Percentiles rank a stretch among this genome's conserved stretches.
Evolutionary conservation across 2,888 invertebrate species (phyloP).

Genomic region (Hedychridium roseum): DNA sequence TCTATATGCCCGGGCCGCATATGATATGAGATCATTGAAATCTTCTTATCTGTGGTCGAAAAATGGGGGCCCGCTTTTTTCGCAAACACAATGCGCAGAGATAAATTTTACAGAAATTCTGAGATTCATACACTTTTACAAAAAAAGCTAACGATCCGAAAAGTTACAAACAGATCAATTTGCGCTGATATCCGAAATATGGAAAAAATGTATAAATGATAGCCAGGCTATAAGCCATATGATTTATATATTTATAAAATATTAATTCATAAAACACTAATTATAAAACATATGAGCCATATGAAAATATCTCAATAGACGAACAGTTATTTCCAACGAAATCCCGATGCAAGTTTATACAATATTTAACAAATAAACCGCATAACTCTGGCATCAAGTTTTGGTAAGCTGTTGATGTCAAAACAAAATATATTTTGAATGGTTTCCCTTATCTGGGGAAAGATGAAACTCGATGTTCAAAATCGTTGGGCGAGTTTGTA

Average conservation of each 20-base stretch:
- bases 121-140: conserved; percentile 17
- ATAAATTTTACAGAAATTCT: conserved; percentile 22
- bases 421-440: conserved; percentile 8
- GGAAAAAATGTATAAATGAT: conserved; percentile 7
- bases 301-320: conserved; percentile 14
- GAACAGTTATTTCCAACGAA: conserved; percentile 15
- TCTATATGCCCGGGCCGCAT: conserved; percentile 21
- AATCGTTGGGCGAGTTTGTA: conserved; percentile 4
- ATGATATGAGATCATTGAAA: conserved; percentile 20
- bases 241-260: no score
- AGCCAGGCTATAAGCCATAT: conserved; percentile 11
- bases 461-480: conserved; percentile 9
- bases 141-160: conserved; percentile 12
- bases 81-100: conserved; percentile 42
- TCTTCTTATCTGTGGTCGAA: conserved; percentile 21
- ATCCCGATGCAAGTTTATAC: conserved; percentile 1
- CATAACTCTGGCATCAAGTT: no score
- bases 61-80: conserved; percentile 26
- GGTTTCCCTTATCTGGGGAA: conserved; percentile 7
- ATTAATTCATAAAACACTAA: no score
- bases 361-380: no score
- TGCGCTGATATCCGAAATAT: conserved; percentile 12
- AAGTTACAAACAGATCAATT: conserved; percentile 15
- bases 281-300: conserved; percentile 15
- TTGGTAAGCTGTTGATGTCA: no score